Base-by-base conservation (phyloP, 2,797 vertebrate species). In the Lithobates pipiens region DNA sequence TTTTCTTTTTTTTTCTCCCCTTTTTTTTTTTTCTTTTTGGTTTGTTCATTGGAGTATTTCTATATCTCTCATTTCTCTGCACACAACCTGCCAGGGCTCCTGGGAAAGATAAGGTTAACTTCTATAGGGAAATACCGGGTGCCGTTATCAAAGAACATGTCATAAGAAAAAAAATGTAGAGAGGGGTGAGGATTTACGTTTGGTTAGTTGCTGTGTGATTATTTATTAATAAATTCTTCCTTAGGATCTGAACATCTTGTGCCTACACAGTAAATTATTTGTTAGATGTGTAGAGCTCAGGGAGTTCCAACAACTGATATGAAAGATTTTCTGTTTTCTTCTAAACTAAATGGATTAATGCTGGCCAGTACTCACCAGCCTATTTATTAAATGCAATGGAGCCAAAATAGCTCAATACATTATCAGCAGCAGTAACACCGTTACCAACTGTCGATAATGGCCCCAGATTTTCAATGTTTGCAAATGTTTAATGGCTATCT, bases 191-290 rank as follows among this genome's bases (percentile, higher is more conserved):
- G 76, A 79, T 79, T 79, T 85, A 85, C 57, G 70, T 79, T 68
- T 65, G 83, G 83, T 84, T 84, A 63, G 83, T 77, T 73, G 76
- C 76, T 78, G 34, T 72, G 83, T 34, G 57, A 85, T 85, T 77
- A 85, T 73, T 85, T 85, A 85, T 85, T 85, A 85, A 85, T 85
- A 85, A 46, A 79, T 65, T 79, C 83, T 67, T 85, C 69, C 83
- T 73, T 79, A 73, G 83, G 54, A 78, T 85, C 83, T 73, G 83
- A 79, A 85, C 76, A 85, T 85, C 54, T 71, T 79, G 76, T 79
- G 70, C 76, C 69, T 73, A 67, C 83, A 50, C 50, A 50, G 36
- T 85, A 74, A 85, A 79, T 79, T 79, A 85, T 85, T 85, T 73
- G 18, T 79, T 79, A 74, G 76, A 85, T 85, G 69, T 85, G 68